These are phyloP conservation scores for Danio kyathit DNA, from an alignment of 2,797 vertebrate genomes.

Conservation along the genomic window DNA sequence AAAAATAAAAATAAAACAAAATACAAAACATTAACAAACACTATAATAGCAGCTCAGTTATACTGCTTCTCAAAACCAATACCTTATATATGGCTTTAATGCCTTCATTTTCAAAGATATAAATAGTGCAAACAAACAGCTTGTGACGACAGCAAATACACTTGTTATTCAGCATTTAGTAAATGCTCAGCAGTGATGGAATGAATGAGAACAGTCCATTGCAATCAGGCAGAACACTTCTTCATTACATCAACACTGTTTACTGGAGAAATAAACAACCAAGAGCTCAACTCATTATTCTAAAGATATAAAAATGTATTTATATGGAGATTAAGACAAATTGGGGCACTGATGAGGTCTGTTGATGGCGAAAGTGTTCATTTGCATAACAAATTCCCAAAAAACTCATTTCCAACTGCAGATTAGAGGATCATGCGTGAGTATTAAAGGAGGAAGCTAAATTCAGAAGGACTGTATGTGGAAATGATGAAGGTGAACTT, in stretches of 20 bases:
- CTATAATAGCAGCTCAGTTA: too few species aligned
- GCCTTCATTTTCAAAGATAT: neutral
- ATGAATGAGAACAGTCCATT: conserved; percentile 8
- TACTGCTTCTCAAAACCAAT: neutral
- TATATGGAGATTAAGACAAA: conserved; percentile 25
- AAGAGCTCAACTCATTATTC: conserved; percentile 6
- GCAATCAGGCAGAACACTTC: conserved; percentile 35
- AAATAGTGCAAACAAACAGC: conserved; percentile 14
- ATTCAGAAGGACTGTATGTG: neutral
- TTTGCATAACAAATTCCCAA: conserved; percentile 3
- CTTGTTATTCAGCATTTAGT: neutral
- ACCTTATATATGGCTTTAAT: neutral
- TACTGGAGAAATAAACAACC: conserved; percentile 21
- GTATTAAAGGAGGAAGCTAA: neutral
- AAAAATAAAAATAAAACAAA: too few species aligned
- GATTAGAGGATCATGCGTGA: neutral
- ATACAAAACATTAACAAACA: too few species aligned
- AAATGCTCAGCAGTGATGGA: neutral
- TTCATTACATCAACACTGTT: conserved; percentile 32
- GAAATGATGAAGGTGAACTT: conserved; percentile 10
- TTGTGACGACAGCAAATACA: neutral
- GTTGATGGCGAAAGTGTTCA: conserved; percentile 3
- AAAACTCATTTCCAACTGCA: conserved; percentile 3
- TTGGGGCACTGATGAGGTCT: conserved; percentile 25
- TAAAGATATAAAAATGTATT: conserved; percentile 44